A percentile compares a stretch with the other conserved stretches of the same genome.
These are phyloP conservation scores for Onychomys arenicola DNA, from an alignment of 2,797 vertebrate species.

Conservation along the genomic window DNA sequence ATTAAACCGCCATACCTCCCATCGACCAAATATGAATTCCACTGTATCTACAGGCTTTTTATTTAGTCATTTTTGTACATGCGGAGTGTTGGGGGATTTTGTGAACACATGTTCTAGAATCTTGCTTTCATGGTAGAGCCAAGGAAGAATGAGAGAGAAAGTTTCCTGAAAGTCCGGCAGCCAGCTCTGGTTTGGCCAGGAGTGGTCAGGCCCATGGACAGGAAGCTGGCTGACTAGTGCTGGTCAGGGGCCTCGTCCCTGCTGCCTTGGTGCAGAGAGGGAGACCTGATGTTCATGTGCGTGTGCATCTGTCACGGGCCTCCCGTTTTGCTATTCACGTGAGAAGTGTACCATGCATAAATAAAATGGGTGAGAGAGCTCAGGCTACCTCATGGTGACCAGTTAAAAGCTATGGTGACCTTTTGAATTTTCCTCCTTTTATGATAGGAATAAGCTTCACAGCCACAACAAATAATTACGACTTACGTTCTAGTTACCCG, in stretches of 20 bases:
- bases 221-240: neutral
- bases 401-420: slow-evolving; percentile 17
- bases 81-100: neutral
- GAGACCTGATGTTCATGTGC: fast-evolving
- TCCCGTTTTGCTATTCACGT: neutral
- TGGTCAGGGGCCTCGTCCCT: neutral
- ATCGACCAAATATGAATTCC: neutral
- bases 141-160: neutral
- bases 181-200: neutral
- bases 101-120: neutral
- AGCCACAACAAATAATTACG: neutral
- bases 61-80: neutral
- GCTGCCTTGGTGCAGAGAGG: neutral
- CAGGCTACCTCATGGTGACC: neutral
- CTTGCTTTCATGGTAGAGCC: neutral
- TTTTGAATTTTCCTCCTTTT: neutral
- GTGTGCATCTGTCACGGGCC: fast-evolving
- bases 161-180: neutral
- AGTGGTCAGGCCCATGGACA: neutral
- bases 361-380: neutral
- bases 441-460: neutral
- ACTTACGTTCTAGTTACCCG: slow-evolving; percentile 5
- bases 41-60: neutral
- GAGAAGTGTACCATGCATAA: neutral
- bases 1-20: neutral